Conservation (phyloP, 2,888 invertebrate species). For the Scrobipalpa atriplicella region DNA sequence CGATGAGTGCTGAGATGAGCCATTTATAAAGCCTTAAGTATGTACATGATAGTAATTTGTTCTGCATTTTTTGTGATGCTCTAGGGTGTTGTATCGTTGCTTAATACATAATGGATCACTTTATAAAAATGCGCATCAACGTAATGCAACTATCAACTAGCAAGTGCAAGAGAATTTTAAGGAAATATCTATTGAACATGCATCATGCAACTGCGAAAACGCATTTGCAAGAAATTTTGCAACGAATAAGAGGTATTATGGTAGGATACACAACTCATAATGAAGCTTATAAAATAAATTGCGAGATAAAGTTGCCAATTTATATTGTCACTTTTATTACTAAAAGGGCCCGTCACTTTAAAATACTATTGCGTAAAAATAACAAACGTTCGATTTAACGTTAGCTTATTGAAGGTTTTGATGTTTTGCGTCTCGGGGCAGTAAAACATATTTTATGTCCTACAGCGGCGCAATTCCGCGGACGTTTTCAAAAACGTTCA, state of each 20-base stretch:
- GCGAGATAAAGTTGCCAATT: conserved; percentile 18
- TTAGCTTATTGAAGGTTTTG: conserved; percentile 71
- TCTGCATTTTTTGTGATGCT: neutral
- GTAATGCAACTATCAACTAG: neutral
- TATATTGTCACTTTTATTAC: conserved; percentile 28
- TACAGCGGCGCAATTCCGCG: conserved; percentile 61
- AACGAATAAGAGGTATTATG: conserved; percentile 9
- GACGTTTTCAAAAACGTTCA: conserved; percentile 55
- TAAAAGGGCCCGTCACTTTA: conserved; percentile 30
- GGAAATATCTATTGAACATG: neutral
- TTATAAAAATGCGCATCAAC: neutral
- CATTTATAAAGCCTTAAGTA: neutral
- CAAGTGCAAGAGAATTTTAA: conserved; percentile 17
- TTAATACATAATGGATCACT: neutral
- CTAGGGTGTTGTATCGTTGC: neutral
- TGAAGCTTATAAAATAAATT: conserved; percentile 13
- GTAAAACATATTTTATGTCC: conserved; percentile 79
- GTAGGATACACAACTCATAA: conserved; percentile 7
- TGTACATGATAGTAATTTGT: neutral
- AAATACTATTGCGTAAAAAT: conserved; percentile 52
- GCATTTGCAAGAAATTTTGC: conserved; percentile 1
- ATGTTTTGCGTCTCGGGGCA: conserved; percentile 66
- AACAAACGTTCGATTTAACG: conserved; percentile 58
- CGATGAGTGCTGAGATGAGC: conserved; percentile 21
- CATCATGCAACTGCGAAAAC: conserved; percentile 1